A percentile compares a stretch with the other conserved stretches of the same genome.
phyloP scores from a whole-genome alignment of 2,797 vertebrate genomes.

The Acridotheres tristis region DNA sequence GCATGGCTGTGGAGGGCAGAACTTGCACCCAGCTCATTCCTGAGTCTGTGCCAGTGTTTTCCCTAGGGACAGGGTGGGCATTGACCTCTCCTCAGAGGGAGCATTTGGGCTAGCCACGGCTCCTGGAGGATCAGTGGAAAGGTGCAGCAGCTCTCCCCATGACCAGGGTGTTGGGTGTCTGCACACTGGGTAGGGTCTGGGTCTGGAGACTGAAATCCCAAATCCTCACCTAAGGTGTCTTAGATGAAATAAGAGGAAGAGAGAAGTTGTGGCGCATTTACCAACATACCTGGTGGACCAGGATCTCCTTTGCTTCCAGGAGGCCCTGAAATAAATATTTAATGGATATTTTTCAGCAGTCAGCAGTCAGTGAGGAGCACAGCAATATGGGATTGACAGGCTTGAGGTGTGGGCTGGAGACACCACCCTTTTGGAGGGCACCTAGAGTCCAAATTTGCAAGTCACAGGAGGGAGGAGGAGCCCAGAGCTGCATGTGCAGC shows the following conservation, averaged over 20 bases:
- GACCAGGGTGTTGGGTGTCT: not conserved
- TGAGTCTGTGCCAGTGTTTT: not conserved
- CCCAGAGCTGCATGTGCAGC: rapidly evolving
- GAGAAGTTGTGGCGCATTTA: not conserved
- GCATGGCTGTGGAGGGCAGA: not conserved
- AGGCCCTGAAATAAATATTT: slow-evolving; percentile 65
- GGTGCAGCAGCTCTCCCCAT: not conserved
- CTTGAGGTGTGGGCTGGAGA: not conserved
- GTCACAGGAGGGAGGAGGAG: not conserved
- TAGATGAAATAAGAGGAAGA: not conserved
- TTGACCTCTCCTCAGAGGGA: not conserved
- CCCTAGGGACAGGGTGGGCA: not conserved
- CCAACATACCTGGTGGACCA: slow-evolving; percentile 70
- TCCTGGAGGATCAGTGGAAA: not conserved
- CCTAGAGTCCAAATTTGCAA: not conserved
- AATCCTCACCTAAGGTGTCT: not conserved
- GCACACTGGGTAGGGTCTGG: not conserved
- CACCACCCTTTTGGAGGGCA: not conserved
- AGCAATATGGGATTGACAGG: not conserved
- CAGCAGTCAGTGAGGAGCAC: not conserved
- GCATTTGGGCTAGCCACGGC: rapidly evolving
- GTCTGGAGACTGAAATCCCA: not conserved
- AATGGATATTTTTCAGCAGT: slow-evolving; percentile 14
- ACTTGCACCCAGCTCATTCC: not conserved
- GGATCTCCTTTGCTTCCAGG: slow-evolving; percentile 43